Base-by-base conservation (phyloP, 2,888 invertebrate species). In the Alitta virens region DNA sequence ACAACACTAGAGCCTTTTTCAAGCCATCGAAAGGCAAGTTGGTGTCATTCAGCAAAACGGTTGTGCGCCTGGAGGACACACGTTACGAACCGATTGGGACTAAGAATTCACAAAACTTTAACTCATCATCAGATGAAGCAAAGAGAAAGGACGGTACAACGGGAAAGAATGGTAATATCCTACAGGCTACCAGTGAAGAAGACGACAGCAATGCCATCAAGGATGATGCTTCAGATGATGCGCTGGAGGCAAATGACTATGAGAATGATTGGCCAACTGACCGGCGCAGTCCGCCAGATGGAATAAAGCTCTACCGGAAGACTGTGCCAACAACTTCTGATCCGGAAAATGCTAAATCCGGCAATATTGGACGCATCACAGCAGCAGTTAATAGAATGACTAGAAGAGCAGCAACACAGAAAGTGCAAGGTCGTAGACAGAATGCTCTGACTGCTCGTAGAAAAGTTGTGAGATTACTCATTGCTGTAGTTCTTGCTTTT, bases 391-490 rank as follows among this genome's bases (percentile, higher is more conserved):
- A 18, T 46, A n/a, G n/a, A n/a, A 40, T 40, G 40, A 16, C 16
- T 12, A 12, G 12, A 9, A 40, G 16, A 16, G 40, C 40, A 16
- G 12, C 40, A 9, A 40, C 40, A 12, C 40, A 9, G 16, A n/a
- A 46, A n/a, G 25, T 33, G 1, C 50, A 21, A 2, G 54, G 40
- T 2, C 24, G 27, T 1, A 23, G 63, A 7, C 62, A 68, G n/a
- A 66, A 68, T 12, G 72, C 73, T 38, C 60, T 92, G 65, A 86
- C 89, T 58, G 91, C 91, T 26, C 86, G 93, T 23, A 86, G 91
- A 38, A 91, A 91, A 56, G 93, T 94, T 53, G 91, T 94, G 70
- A 88, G 91, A 67, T 90, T 94, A 88, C 86, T 94, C 71, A 90
- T 94, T 67, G 89, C 91, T 33, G 91, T 94, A 53, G 93, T 94